Evolutionary conservation across 2,797 vertebrate species (phyloP).

Genomic region (Gambusia yucatana): DNA sequence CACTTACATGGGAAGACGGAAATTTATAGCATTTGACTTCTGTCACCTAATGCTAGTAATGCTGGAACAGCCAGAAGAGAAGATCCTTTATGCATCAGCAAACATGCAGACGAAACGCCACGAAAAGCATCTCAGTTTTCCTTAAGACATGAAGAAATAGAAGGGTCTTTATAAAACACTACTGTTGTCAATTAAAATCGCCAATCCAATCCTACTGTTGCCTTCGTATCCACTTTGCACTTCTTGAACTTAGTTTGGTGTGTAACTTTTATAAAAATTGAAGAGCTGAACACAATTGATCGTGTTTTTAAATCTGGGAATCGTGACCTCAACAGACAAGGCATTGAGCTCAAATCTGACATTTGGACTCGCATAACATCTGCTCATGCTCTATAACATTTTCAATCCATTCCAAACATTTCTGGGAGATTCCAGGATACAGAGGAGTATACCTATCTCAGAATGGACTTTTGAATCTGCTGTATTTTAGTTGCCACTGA

Average conservation of each 20-base stretch:
- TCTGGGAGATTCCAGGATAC: not conserved
- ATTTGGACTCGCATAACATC: not conserved
- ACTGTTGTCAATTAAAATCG: slow-evolving; percentile 28
- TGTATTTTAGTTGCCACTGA: not conserved
- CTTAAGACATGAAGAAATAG: slow-evolving; percentile 15
- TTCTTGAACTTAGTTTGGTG: not conserved
- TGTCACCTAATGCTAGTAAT: slow-evolving; percentile 58
- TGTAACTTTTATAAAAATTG: slow-evolving; percentile 2
- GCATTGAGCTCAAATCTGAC: not conserved
- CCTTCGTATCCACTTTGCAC: not conserved
- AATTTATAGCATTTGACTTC: slow-evolving; percentile 60
- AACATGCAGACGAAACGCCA: slow-evolving; percentile 20
- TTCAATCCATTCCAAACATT: not conserved
- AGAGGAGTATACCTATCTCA: not conserved
- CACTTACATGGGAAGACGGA: slow-evolving; percentile 57
- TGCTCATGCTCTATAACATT: not conserved
- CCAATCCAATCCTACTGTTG: not conserved
- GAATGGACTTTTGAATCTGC: not conserved
- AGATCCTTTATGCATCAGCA: slow-evolving; percentile 23
- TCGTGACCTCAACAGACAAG: not conserved
- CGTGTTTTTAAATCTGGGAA: not conserved
- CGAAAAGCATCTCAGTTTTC: slow-evolving; percentile 20
- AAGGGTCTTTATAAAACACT: slow-evolving; percentile 8
- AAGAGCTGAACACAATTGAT: not conserved
- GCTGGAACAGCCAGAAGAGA: slow-evolving; percentile 38